Conservation (phyloP, 2,888 invertebrate genomes). For the Xanthostigma xanthostigma region DNA sequence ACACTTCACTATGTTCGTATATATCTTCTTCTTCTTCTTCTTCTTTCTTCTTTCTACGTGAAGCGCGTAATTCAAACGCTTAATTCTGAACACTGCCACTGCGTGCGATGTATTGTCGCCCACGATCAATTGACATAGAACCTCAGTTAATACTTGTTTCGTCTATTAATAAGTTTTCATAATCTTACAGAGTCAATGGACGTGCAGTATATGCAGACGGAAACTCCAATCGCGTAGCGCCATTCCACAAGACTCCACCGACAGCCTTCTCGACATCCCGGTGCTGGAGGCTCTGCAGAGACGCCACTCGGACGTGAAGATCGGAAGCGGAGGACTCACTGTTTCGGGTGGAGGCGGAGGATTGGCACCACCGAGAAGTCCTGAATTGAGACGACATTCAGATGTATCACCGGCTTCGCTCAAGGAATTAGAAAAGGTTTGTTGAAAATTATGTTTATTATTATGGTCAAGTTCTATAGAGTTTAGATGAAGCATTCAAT, state of each 20-base stretch:
- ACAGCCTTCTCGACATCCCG: slow-evolving; percentile 67
- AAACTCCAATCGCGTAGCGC: slow-evolving; percentile 65
- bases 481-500: too few relatives aligned
- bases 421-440: slow-evolving; percentile 79
- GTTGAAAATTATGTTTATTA: too few relatives aligned
- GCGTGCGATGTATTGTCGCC: too few relatives aligned
- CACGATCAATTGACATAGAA: too few relatives aligned
- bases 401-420: slow-evolving; percentile 78
- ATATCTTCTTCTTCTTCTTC: too few relatives aligned
- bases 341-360: slow-evolving; percentile 39
- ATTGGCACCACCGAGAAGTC: slow-evolving; percentile 70
- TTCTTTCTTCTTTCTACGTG: too few relatives aligned
- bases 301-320: slow-evolving; percentile 63
- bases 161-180: background rate
- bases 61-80: too few relatives aligned
- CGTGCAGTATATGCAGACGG: slow-evolving; percentile 72
- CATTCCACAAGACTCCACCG: slow-evolving; percentile 69
- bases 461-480: too few relatives aligned
- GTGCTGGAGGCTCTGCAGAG: slow-evolving; percentile 63
- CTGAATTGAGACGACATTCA: slow-evolving; percentile 67
- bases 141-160: too few relatives aligned
- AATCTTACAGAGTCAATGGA: slow-evolving; percentile 55
- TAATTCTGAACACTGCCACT: too few relatives aligned
- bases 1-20: too few relatives aligned
- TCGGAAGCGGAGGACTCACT: slow-evolving; percentile 35